These are phyloP conservation scores for Hyposoter didymator DNA, from an alignment of 2,888 invertebrate species.

Conservation along the genomic window DNA sequence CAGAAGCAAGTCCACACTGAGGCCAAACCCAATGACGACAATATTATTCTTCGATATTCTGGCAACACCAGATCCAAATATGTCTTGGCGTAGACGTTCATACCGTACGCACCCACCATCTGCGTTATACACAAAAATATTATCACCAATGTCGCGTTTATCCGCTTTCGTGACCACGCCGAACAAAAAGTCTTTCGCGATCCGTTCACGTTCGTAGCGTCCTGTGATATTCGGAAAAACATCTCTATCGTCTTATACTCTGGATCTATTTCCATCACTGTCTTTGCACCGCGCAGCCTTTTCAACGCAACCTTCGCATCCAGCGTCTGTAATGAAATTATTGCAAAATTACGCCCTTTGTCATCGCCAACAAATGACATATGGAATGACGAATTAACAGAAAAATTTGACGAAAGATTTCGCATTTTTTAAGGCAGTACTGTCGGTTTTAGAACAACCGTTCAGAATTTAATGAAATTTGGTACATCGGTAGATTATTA, in stretches of 20 bases:
- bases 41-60: constrained; percentile 58
- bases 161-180: constrained; percentile 16
- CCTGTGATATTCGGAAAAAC: constrained; percentile 61
- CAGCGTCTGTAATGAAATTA: constrained; percentile 65
- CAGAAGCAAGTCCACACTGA: constrained; percentile 68
- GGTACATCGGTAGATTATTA: too few species aligned
- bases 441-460: too few species aligned
- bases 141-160: constrained; percentile 40
- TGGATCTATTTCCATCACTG: constrained; percentile 69
- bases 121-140: constrained; percentile 69
- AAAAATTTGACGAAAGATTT: too few species aligned
- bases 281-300: constrained; percentile 58
- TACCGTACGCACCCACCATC: constrained; percentile 70
- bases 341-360: neutral
- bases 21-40: constrained; percentile 63
- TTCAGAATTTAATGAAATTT: too few species aligned
- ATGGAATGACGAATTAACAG: too few species aligned
- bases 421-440: too few species aligned
- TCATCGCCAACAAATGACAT: too few species aligned
- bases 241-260: constrained; percentile 70
- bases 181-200: neutral
- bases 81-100: constrained; percentile 64
- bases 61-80: constrained; percentile 62
- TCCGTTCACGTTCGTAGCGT: neutral
- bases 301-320: constrained; percentile 72